phyloP scores from a whole-genome alignment of 2,797 vertebrate genomes.

The Poecilia velifera region DNA sequence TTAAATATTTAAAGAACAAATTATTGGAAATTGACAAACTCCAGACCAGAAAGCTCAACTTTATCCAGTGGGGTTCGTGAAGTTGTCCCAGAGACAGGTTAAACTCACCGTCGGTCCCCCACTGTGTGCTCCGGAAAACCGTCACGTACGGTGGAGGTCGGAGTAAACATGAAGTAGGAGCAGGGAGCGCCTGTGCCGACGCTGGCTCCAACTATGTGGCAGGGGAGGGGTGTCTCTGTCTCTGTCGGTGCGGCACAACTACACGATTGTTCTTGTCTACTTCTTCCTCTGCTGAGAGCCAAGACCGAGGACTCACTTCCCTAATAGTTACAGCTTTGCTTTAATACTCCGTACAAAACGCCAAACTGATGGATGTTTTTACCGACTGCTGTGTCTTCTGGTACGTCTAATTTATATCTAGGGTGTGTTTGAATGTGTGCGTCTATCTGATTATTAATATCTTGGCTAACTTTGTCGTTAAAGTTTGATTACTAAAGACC shows the following conservation, averaged over 20 bases:
- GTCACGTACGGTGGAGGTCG: conserved; percentile 30
- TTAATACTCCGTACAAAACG: background rate
- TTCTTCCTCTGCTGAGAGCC: conserved; percentile 39
- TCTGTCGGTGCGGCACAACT: conserved; percentile 66
- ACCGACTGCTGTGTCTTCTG: background rate
- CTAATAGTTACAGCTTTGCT: conserved; percentile 41
- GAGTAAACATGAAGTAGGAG: conserved; percentile 56
- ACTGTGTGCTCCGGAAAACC: background rate
- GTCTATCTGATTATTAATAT: background rate
- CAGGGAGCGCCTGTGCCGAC: conserved; percentile 50
- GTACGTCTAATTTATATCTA: background rate
- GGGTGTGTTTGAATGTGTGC: no score
- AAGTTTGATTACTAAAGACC: background rate
- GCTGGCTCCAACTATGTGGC: conserved; percentile 73
- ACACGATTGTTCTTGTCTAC: conserved; percentile 71
- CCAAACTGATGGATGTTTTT: background rate
- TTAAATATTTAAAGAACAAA: conserved; percentile 18
- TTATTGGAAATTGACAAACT: conserved; percentile 16
- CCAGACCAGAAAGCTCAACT: background rate
- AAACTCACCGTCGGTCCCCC: conserved; percentile 44
- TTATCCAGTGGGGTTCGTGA: background rate
- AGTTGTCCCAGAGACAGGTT: background rate
- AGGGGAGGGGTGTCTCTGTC: conserved; percentile 49
- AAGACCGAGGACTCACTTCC: conserved; percentile 12
- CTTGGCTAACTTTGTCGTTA: background rate